A percentile compares a stretch with the other conserved stretches of the same genome.
These are phyloP conservation scores for Meiosimyza decipiens DNA, from an alignment of 2,888 invertebrate genomes.

Conservation along the genomic window DNA sequence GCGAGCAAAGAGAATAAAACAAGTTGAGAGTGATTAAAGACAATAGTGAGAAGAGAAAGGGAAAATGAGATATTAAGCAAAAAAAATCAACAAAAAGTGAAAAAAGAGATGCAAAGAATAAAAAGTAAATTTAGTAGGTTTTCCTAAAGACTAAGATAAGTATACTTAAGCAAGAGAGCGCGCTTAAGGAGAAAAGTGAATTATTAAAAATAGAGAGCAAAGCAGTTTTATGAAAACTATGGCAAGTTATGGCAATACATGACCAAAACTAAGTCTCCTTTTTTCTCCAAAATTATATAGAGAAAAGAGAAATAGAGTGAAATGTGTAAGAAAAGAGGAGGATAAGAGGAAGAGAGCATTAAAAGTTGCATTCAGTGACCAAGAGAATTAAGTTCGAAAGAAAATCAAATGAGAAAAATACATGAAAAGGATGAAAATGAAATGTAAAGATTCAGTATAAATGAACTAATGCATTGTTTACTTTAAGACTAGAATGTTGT, in stretches of 20 bases:
- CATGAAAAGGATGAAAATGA: background rate
- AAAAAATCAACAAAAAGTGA: constrained; percentile 38
- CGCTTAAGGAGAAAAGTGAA: constrained; percentile 36
- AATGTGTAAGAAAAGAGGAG: constrained; percentile 22
- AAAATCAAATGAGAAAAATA: too few species aligned
- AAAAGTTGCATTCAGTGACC: too few species aligned
- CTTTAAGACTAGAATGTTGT: too few species aligned
- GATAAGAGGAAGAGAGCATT: constrained; percentile 21
- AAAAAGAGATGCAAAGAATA: constrained; percentile 17
- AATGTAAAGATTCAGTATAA: background rate
- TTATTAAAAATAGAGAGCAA: constrained; percentile 45
- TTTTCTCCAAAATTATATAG: constrained; percentile 34
- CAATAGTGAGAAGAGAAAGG: background rate
- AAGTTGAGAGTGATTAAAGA: background rate
- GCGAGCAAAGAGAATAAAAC: background rate
- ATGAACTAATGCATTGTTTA: too few species aligned
- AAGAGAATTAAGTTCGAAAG: too few species aligned
- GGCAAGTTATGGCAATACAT: constrained; percentile 65
- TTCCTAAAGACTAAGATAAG: constrained; percentile 19
- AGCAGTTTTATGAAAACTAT: constrained; percentile 52
- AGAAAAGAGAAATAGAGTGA: constrained; percentile 36
- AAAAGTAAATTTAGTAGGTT: constrained; percentile 20
- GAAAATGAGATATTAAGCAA: background rate
- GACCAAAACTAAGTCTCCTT: constrained; percentile 60
- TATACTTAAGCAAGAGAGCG: constrained; percentile 23